Base-by-base conservation (phyloP, 2,113 vertebrate genomes). In the Macrotis lagotis region DNA sequence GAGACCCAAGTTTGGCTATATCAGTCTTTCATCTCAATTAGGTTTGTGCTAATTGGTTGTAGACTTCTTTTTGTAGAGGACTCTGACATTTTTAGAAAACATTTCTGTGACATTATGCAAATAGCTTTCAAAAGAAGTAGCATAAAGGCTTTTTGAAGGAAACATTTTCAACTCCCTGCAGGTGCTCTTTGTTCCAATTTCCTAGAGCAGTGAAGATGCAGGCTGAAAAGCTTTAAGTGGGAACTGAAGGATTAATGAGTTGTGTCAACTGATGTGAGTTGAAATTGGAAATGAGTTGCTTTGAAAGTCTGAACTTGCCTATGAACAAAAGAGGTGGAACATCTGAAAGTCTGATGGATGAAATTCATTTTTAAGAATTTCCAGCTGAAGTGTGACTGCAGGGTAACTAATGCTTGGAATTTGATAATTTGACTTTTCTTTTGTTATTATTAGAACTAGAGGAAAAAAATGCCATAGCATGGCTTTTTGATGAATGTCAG, bases 181-280 rank as follows among this genome's bases (percentile, higher is more conserved):
- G 89, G 89, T 50, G 48, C 26, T 90, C 48, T 90, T 49, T 90
- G 48, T 48, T 49, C 28, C 89, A 48, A 49, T 48, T 90, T 90
- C 48, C 26, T 48, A 90, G 49, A 90, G 89, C 89, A 90, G 48
- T 50, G 89, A 50, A 49, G 89, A 49, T 49, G 28, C 48, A 50
- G 22, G 28, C 89, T 90, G 47, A 50, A 90, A 90, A 49, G 28
- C 89, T 48, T 90, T 48, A 12, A 90, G 89, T 90, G 28, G 89
- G 48, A 90, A 90, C 28, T 49, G 48, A 49, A 90, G 89, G 89
- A 90, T 49, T 90, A 90, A 90, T 90, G 89, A 90, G 25, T 90
- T 31, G 28, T 90, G 48, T 90, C 48, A 90, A 49, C 26, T 90
- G 10, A 90, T 90, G 48, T 90, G 89, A 49, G 48, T 31, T 90